Evolutionary conservation across 1,140 invertebrate genomes (phyloP).

Genomic region (Maconellicoccus hirsutus): DNA sequence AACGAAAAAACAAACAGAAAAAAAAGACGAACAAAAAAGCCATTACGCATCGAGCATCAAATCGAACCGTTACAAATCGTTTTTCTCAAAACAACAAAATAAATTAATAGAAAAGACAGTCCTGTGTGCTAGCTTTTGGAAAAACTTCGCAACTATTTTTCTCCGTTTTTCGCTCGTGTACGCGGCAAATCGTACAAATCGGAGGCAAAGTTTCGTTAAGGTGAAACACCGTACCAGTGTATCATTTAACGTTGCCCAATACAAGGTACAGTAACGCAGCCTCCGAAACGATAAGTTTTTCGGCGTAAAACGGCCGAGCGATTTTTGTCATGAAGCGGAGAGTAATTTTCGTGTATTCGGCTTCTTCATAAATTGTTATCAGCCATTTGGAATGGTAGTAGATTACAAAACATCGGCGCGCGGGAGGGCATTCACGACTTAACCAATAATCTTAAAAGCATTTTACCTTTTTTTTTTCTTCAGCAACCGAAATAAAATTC

Average conservation of each 20-base stretch:
- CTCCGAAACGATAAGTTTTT: not conserved
- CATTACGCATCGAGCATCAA: too few relatives aligned
- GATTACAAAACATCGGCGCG: not conserved
- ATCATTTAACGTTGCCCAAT: not conserved
- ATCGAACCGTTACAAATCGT: too few relatives aligned
- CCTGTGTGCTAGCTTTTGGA: too few relatives aligned
- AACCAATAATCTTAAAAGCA: constrained; percentile 9
- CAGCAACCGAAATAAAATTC: not conserved
- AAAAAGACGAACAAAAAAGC: too few relatives aligned
- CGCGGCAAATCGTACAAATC: too few relatives aligned
- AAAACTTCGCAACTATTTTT: too few relatives aligned
- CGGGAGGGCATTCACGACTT: not conserved
- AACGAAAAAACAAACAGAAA: too few relatives aligned
- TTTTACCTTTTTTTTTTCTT: not conserved
- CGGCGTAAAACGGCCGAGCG: not conserved
- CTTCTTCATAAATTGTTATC: constrained; percentile 3
- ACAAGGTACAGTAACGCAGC: too few relatives aligned
- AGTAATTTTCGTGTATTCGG: not conserved
- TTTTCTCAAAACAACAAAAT: too few relatives aligned
- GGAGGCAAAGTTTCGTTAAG: not conserved
- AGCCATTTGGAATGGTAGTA: constrained; percentile 3
- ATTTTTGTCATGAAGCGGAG: constrained; percentile 4
- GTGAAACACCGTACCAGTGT: not conserved
- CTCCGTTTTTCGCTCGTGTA: too few relatives aligned
- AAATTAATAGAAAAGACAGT: too few relatives aligned